Percentiles rank a stretch among this genome's conserved stretches.
Evolutionary conservation across 2,888 invertebrate genomes (phyloP).

Genomic region (Agriopis marginaria): DNA sequence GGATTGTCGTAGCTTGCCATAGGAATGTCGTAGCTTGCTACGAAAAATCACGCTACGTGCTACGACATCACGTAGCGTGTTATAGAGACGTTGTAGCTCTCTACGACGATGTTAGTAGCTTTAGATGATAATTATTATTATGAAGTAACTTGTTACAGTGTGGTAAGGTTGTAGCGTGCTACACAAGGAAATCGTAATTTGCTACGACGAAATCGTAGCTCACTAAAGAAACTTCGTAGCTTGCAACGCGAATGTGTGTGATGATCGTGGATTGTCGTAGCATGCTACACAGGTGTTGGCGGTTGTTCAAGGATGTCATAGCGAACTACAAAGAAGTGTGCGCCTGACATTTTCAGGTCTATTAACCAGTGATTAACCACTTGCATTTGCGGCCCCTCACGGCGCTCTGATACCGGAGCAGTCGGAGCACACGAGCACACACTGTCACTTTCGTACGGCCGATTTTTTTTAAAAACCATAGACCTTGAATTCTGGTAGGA

Average conservation of each 20-base stretch:
- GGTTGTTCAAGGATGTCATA: background rate
- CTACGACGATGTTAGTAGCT: background rate
- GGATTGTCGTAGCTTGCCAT: background rate
- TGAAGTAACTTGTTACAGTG: background rate
- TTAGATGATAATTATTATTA: too few relatives aligned
- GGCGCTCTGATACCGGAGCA: too few relatives aligned
- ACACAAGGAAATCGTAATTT: background rate
- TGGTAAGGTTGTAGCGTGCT: background rate
- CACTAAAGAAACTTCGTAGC: background rate
- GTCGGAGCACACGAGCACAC: too few relatives aligned
- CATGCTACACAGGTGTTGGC: background rate
- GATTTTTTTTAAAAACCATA: too few relatives aligned
- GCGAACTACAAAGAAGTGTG: background rate
- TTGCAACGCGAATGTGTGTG: background rate
- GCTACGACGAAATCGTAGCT: background rate
- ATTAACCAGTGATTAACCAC: too few relatives aligned
- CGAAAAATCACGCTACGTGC: background rate
- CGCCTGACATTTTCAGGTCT: too few relatives aligned
- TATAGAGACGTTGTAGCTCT: background rate
- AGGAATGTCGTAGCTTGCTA: background rate
- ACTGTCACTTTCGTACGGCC: too few relatives aligned
- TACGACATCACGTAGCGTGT: background rate
- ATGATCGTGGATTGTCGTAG: background rate
- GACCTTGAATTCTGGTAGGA: too few relatives aligned
- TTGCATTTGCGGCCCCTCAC: too few relatives aligned